phyloP scores from a whole-genome alignment of 53 echinoderm and acorn worm genomes.

The Apostichopus leukothele region DNA sequence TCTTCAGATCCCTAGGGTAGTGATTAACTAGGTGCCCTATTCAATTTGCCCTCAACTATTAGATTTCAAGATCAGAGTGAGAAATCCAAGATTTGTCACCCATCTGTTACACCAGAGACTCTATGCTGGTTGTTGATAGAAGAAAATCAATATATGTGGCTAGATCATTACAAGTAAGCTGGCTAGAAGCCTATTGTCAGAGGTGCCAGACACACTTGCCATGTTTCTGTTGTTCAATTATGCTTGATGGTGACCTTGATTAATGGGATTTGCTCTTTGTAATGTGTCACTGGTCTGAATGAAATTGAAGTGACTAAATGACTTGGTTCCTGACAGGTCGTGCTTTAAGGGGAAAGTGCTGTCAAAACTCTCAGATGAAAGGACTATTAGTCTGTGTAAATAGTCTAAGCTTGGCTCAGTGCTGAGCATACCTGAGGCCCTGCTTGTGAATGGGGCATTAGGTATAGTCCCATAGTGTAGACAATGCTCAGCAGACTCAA shows the following conservation, averaged over 20 bases:
- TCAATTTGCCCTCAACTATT: background rate
- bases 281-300: background rate
- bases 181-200: background rate
- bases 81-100: background rate
- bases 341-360: background rate
- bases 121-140: background rate
- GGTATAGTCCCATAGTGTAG: too few species aligned
- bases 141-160: slow-evolving; percentile 7
- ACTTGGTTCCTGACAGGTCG: background rate
- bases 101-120: background rate
- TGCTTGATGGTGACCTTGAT: background rate
- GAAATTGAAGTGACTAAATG: background rate
- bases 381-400: too few species aligned
- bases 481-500: too few species aligned
- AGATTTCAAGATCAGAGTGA: background rate
- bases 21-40: background rate
- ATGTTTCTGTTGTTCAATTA: background rate
- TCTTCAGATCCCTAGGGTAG: background rate
- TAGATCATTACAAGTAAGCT: background rate
- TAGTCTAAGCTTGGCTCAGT: too few species aligned
- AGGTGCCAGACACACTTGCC: slow-evolving; percentile 7
- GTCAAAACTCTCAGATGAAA: too few species aligned
- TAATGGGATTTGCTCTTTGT: background rate
- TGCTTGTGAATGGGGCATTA: too few species aligned
- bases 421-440: too few species aligned